phyloP scores from a whole-genome alignment of 1,140 invertebrate species.

The Halyomorpha halys region DNA sequence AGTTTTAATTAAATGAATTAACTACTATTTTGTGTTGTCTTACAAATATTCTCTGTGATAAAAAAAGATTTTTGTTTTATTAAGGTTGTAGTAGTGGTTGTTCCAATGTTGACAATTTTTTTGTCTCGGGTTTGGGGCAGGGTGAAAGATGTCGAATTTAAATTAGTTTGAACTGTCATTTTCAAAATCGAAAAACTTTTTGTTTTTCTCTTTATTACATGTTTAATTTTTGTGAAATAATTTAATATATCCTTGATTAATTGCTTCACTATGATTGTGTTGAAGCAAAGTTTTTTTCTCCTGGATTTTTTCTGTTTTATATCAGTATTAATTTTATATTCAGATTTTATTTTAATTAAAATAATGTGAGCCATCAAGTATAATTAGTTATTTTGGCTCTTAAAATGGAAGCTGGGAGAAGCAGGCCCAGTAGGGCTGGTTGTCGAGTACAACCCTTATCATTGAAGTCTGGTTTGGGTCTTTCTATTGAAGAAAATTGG shows the following conservation, averaged over 20 bases:
- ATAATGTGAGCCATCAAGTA: constrained; percentile 1
- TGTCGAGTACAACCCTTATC: constrained; percentile 25
- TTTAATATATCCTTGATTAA: neutral
- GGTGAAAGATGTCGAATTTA: neutral
- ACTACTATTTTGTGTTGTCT: too few relatives aligned
- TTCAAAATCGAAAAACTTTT: neutral
- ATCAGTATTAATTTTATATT: neutral
- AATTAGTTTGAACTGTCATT: neutral
- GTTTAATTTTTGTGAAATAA: neutral
- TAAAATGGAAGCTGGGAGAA: constrained; percentile 26
- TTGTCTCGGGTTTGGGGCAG: constrained; percentile 1
- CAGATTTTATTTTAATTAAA: neutral
- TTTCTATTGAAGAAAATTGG: constrained; percentile 27
- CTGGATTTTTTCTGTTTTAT: neutral
- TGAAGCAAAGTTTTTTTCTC: neutral
- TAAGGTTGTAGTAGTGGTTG: neutral
- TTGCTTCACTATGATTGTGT: neutral
- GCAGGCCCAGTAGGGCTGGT: constrained; percentile 26
- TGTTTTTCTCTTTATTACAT: neutral
- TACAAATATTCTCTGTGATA: too few relatives aligned
- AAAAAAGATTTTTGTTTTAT: too few relatives aligned
- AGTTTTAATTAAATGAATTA: too few relatives aligned
- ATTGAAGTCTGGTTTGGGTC: constrained; percentile 23
- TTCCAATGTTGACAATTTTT: constrained; percentile 11
- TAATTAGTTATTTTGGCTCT: neutral